phyloP scores from a whole-genome alignment of 2,888 invertebrate genomes.

The Achlya flavicornis region DNA sequence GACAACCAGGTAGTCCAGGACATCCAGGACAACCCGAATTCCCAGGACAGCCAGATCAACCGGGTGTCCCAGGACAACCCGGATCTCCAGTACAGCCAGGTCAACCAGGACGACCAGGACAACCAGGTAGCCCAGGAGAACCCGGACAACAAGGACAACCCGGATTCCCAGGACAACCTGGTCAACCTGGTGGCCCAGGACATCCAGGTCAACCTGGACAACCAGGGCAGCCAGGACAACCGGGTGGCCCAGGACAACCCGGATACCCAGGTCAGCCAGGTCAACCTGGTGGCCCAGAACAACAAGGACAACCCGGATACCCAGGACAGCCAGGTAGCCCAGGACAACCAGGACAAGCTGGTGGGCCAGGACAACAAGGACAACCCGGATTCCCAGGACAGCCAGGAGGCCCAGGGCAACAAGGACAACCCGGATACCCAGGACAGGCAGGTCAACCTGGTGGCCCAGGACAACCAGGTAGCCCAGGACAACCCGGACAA shows the following conservation, averaged over 20 bases:
- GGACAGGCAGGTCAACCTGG: constrained; percentile 42
- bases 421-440: constrained; percentile 29
- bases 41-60: constrained; percentile 33
- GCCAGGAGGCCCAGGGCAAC: constrained; percentile 43
- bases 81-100: constrained; percentile 40
- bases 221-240: constrained; percentile 37
- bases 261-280: constrained; percentile 44
- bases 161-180: constrained; percentile 30
- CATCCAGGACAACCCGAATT: constrained; percentile 39
- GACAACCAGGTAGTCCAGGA: constrained; percentile 29
- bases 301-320: constrained; percentile 44
- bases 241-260: constrained; percentile 48
- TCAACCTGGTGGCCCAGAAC: constrained; percentile 35
- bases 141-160: constrained; percentile 40
- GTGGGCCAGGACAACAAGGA: constrained; percentile 65
- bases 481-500: constrained; percentile 39
- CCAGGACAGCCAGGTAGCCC: constrained; percentile 45
- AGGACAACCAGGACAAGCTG: constrained; percentile 37
- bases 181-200: constrained; percentile 25
- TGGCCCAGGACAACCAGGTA: constrained; percentile 44
- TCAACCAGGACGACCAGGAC: constrained; percentile 37
- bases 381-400: constrained; percentile 41
- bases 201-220: constrained; percentile 23
- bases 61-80: constrained; percentile 51
- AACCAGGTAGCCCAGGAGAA: constrained; percentile 37